Percentiles rank a stretch among this genome's conserved stretches.
These are phyloP conservation scores for Sebastiscus albofasciatus DNA, from an alignment of 2,797 vertebrate genomes.

Conservation along the genomic window DNA sequence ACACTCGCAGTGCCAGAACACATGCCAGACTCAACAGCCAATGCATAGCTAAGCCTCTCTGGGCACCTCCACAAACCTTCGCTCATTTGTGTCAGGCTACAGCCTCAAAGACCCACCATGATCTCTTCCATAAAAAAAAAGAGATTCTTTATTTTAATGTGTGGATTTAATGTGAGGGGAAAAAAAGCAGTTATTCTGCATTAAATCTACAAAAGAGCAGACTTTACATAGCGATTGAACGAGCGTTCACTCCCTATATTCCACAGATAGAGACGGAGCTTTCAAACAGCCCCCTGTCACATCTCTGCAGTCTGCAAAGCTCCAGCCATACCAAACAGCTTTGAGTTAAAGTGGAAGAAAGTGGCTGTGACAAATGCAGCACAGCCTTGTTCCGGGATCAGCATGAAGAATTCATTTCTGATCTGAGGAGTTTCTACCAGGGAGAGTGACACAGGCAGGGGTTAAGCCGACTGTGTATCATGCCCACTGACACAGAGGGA, in stretches of 20 bases:
- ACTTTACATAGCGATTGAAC: slow-evolving; percentile 32
- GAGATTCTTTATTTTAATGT: background rate
- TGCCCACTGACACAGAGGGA: slow-evolving; percentile 63
- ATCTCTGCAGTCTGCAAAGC: slow-evolving; percentile 63
- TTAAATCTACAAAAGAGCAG: slow-evolving; percentile 26
- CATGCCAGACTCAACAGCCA: slow-evolving; percentile 75
- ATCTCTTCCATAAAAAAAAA: slow-evolving; percentile 5
- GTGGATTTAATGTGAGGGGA: rapidly evolving
- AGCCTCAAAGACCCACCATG: slow-evolving; percentile 54
- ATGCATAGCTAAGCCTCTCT: slow-evolving; percentile 77
- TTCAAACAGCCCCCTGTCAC: slow-evolving; percentile 61
- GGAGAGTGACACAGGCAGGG: slow-evolving; percentile 73
- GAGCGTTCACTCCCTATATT: slow-evolving; percentile 19
- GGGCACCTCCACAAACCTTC: slow-evolving; percentile 68
- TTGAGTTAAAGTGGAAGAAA: slow-evolving; percentile 76
- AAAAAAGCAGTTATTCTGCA: slow-evolving; percentile 2
- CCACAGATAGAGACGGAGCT: slow-evolving; percentile 41
- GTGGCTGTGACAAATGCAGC: slow-evolving; percentile 79
- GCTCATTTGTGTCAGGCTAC: slow-evolving; percentile 58
- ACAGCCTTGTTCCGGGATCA: slow-evolving; percentile 75
- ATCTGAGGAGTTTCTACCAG: slow-evolving; percentile 64
- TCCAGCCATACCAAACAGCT: slow-evolving; percentile 70
- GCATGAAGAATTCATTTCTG: slow-evolving; percentile 79
- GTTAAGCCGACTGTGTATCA: slow-evolving; percentile 67
- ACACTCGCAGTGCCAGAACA: slow-evolving; percentile 71